These are phyloP conservation scores for Ochotona princeps DNA, from an alignment of 2,113 vertebrate species.

Conservation along the genomic window DNA sequence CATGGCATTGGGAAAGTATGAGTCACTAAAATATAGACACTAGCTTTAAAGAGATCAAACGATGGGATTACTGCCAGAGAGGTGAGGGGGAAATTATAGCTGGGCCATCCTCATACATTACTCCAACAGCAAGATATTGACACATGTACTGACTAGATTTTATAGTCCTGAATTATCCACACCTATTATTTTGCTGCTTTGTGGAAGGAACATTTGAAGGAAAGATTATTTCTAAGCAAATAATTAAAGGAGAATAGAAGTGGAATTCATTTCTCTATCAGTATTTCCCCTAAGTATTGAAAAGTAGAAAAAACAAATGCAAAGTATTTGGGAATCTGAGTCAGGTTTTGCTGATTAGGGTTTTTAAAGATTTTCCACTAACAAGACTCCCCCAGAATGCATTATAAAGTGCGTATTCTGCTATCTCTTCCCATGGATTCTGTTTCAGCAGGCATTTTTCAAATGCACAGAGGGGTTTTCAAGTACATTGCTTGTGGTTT, in stretches of 20 bases:
- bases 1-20: conserved; percentile 37
- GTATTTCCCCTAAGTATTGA: background rate
- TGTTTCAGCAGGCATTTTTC: background rate
- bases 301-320: background rate
- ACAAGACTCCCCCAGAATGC: background rate
- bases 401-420: background rate
- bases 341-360: background rate
- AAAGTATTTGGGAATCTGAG: background rate
- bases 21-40: conserved; percentile 47
- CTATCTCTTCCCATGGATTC: accelerated
- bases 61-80: conserved; percentile 45
- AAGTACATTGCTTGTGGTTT: background rate
- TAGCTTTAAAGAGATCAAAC: conserved; percentile 59
- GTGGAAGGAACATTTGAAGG: background rate
- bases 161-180: background rate
- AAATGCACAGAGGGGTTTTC: background rate
- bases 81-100: background rate
- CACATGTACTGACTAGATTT: background rate
- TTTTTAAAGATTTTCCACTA: background rate
- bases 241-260: background rate
- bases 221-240: conserved; percentile 45
- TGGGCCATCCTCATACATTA: conserved; percentile 54
- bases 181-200: background rate
- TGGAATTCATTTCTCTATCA: background rate
- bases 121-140: background rate